phyloP scores from a whole-genome alignment of 2,797 vertebrate genomes.

The Masticophis lateralis region DNA sequence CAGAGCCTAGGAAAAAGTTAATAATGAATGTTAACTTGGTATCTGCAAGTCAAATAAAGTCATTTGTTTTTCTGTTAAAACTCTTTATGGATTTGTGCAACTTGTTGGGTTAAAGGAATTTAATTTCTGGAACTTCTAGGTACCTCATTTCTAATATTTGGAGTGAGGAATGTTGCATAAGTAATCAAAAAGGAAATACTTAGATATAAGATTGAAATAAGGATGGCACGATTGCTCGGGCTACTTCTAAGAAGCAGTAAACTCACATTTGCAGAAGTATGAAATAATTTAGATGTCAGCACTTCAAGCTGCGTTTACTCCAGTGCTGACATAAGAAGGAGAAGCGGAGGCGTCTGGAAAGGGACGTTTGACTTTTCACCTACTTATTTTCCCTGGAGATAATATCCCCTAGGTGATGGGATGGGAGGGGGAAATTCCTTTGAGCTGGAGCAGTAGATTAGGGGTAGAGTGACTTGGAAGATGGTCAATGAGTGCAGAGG shows the following conservation, averaged over 20 bases:
- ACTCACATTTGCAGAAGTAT: not conserved
- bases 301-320: too few species aligned
- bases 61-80: not conserved
- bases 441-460: too few species aligned
- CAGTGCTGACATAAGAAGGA: too few species aligned
- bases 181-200: not conserved
- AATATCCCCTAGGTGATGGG: too few species aligned
- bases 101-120: conserved; percentile 24
- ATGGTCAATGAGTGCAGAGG: too few species aligned
- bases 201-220: not conserved
- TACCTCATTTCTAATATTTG: not conserved
- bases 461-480: too few species aligned
- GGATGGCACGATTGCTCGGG: not conserved
- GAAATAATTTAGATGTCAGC: not conserved
- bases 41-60: not conserved
- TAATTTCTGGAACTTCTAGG: not conserved
- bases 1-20: conserved; percentile 12
- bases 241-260: not conserved
- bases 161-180: not conserved
- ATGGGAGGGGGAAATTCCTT: too few species aligned
- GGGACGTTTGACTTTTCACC: too few species aligned
- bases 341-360: too few species aligned
- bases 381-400: too few species aligned
- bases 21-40: conserved; percentile 26
- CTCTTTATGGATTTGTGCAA: not conserved